Base-by-base conservation (phyloP, 1,140 invertebrate genomes). In the Euura saliciscinereae region DNA sequence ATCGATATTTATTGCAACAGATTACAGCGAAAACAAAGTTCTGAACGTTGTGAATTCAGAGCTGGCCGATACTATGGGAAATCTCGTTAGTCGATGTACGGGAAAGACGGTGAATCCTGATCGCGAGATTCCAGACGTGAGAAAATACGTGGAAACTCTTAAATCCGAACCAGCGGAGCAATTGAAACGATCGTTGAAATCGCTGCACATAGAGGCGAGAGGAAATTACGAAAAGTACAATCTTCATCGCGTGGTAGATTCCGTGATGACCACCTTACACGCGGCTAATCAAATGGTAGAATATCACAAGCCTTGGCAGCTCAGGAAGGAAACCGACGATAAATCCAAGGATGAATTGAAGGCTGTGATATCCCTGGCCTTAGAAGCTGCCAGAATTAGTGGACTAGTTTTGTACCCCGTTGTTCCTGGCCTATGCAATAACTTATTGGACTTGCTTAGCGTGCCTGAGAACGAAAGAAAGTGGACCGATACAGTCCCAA, bases 41-140 rank as follows among this genome's bases (percentile, higher is more conserved):
- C 83, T 92, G 28, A 90, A 93, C 74, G 90, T 94, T 71, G 85
- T 98, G 10, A 99, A 99, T 89, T 89, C 93, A 2, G 97, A 99
- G 84, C 86, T 99, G 66, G 97, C 97, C 3, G 94, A 99, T 83
- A 97, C 94, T 4, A 85, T 99, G 2, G 98, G 97, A 43, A 99
- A 99, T 89, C 88, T 99, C 46, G 88, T 98, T 42, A 94, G 90
- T 77, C 90, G 98, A 67, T 94, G 93, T 81, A 93, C 92, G 75
- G 93, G 93, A 45, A 89, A 88, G 75, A 84, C 91, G 43, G 84
- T 99, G 44, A 99, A 99, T 91, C 93, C 93, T 28, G 80, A 88
- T 10, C 91, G 93, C 83, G 88, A 91, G 77, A 94, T 95, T 84
- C 96, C 96, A 59, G 80, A 85, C 77, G 77, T 82, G 69, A n/a